These are phyloP conservation scores for Orthonevra nobilis DNA, from an alignment of 2,888 invertebrate genomes.

Conservation along the genomic window DNA sequence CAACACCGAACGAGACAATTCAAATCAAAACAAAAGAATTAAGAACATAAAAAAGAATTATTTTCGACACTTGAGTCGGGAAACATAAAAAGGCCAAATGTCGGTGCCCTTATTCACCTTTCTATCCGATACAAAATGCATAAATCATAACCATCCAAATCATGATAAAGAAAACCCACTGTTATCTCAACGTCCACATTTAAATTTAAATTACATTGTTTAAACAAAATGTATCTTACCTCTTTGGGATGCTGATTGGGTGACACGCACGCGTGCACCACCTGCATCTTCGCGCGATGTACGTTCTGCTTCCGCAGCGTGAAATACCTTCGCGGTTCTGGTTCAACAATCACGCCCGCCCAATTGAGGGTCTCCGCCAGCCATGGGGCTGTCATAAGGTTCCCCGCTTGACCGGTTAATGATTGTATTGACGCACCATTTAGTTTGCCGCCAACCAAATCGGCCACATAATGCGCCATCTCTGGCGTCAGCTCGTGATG, in stretches of 20 bases:
- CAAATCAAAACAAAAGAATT: no score
- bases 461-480: constrained; percentile 78
- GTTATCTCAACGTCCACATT: neutral
- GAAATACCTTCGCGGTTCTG: constrained; percentile 89
- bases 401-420: constrained; percentile 82
- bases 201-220: constrained; percentile 32
- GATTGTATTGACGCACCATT: constrained; percentile 88
- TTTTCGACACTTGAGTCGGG: no score
- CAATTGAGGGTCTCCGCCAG: constrained; percentile 86
- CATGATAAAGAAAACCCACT: neutral
- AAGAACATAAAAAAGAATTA: no score
- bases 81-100: no score
- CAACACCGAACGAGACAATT: no score
- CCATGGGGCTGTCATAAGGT: constrained; percentile 85
- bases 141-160: no score
- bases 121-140: no score
- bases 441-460: constrained; percentile 78
- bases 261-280: constrained; percentile 90
- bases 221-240: constrained; percentile 79
- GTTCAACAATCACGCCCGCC: constrained; percentile 88
- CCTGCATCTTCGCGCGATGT: constrained; percentile 83
- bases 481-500: constrained; percentile 76
- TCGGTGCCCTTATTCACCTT: no score
- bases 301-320: constrained; percentile 83
- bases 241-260: constrained; percentile 88